Evolutionary conservation across 92 coral and sea anemone species (phyloP).

Genomic region (Metridium senile): DNA sequence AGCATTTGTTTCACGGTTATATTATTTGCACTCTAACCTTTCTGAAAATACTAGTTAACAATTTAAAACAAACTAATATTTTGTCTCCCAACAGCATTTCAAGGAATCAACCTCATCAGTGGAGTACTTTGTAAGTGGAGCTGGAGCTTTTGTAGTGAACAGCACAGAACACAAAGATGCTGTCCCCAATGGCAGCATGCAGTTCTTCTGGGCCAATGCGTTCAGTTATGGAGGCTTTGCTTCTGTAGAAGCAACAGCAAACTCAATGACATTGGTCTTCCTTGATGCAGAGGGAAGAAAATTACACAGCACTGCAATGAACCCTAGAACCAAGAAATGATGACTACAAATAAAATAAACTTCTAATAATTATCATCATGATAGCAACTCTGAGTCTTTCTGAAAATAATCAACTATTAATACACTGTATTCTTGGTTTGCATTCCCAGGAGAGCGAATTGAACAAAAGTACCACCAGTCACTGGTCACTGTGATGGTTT

Average conservation of each 20-base stretch:
- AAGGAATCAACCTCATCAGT: constrained; percentile 79
- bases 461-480: no score
- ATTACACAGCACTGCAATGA: constrained; percentile 56
- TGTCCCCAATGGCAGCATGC: constrained; percentile 73
- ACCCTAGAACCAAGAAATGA: constrained; percentile 43
- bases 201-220: constrained; percentile 88
- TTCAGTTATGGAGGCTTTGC: constrained; percentile 80
- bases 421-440: no score
- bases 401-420: no score
- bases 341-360: not conserved
- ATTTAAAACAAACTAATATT: no score
- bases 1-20: no score
- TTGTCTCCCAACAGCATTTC: constrained; percentile 63
- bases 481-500: no score
- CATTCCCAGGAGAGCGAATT: no score
- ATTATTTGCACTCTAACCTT: no score
- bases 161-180: constrained; percentile 38
- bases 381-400: no score
- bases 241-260: constrained; percentile 52
- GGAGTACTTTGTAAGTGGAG: constrained; percentile 88
- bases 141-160: constrained; percentile 59
- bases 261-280: constrained; percentile 60
- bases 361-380: not conserved
- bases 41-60: no score
- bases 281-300: constrained; percentile 71